Conservation (phyloP, 2,797 vertebrate species). For the Cyclopterus lumpus region DNA sequence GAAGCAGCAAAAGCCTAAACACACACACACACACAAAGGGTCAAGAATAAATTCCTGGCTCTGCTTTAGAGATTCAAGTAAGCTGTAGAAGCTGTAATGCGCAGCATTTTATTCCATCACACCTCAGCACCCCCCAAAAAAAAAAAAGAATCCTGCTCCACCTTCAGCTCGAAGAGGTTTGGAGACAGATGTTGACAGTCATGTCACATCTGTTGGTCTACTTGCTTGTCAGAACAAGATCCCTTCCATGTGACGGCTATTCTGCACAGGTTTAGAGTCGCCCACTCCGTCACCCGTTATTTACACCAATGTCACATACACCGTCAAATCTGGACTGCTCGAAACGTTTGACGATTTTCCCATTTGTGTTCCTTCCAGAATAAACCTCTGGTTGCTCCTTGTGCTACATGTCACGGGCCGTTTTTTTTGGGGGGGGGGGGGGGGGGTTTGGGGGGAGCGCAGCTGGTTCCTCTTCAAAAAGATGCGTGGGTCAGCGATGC, state of each 20-base stretch:
- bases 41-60: conserved; percentile 56
- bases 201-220: conserved; percentile 58
- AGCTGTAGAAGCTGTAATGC: conserved; percentile 49
- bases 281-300: conserved; percentile 44
- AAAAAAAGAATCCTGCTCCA: conserved; percentile 63
- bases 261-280: conserved; percentile 21
- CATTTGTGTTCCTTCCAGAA: conserved; percentile 43
- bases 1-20: conserved; percentile 56
- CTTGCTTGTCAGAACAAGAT: conserved; percentile 39
- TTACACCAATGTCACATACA: conserved; percentile 40
- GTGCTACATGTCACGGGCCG: conserved; percentile 16
- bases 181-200: conserved; percentile 70
- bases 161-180: conserved; percentile 65
- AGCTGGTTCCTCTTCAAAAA: conserved; percentile 23
- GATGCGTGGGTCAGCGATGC: conserved; percentile 50
- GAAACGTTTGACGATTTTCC: conserved; percentile 52
- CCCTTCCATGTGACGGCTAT: conserved; percentile 30
- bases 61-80: conserved; percentile 54
- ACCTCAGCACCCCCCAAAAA: conserved; percentile 57
- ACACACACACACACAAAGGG: conserved; percentile 36
- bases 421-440: too few species aligned
- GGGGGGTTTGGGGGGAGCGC: too few species aligned
- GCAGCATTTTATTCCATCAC: conserved; percentile 75
- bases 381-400: conserved; percentile 18
- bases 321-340: conserved; percentile 45